Conservation (phyloP, 2,113 vertebrate species). For the Eonycteris spelaea region DNA sequence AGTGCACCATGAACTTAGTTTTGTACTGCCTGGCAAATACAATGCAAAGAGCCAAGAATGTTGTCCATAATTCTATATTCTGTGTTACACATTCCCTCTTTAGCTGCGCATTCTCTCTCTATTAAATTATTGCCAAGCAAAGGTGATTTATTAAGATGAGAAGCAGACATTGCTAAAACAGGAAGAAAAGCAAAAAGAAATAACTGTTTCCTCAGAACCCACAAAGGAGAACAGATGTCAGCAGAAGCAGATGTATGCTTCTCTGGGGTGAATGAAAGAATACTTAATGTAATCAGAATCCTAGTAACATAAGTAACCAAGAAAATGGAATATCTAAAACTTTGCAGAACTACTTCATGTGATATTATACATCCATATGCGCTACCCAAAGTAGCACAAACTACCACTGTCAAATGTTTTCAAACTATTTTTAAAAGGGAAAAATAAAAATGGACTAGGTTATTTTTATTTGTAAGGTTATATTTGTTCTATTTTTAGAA, state of each 20-base stretch:
- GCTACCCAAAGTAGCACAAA: slow-evolving; percentile 11
- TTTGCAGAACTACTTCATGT: slow-evolving; percentile 22
- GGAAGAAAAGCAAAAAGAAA: slow-evolving; percentile 68
- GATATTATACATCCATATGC: not conserved
- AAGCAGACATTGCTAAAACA: slow-evolving; percentile 71
- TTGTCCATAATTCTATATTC: not conserved
- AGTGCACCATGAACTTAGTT: not conserved
- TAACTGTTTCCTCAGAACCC: slow-evolving; percentile 69
- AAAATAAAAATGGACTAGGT: not conserved
- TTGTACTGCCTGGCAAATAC: not conserved
- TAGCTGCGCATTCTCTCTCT: slow-evolving; percentile 46
- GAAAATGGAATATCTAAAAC: slow-evolving; percentile 43
- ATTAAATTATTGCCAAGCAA: slow-evolving; percentile 63
- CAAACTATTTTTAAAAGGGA: slow-evolving; percentile 20
- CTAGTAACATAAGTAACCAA: slow-evolving; percentile 42
- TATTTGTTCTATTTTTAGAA: not conserved
- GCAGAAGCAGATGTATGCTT: slow-evolving; percentile 70
- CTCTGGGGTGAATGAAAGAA: slow-evolving; percentile 57
- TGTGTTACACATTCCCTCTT: slow-evolving; percentile 3
- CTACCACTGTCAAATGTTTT: not conserved
- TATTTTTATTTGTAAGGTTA: not conserved
- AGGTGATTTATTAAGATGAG: slow-evolving; percentile 75
- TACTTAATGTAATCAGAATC: slow-evolving; percentile 63
- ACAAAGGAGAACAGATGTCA: slow-evolving; percentile 74
- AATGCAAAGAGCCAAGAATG: not conserved